Base-by-base conservation (phyloP, 2,888 invertebrate species). In the Priocnemis perturbator region DNA sequence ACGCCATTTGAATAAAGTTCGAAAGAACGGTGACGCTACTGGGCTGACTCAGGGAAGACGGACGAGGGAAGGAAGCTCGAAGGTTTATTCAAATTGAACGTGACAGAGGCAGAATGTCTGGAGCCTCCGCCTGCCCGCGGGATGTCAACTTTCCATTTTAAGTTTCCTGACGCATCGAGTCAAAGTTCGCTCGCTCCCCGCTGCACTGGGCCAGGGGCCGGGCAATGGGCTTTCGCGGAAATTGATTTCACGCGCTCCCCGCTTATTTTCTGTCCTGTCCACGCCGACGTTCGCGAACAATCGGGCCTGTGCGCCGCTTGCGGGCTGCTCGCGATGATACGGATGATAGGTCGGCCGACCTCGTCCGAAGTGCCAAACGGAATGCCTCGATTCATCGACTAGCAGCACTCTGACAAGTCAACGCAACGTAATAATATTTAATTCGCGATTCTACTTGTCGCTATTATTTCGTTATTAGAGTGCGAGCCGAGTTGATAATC, bases 101-200 rank as follows among this genome's bases (percentile, higher is more conserved):
- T 47, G 47, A 47, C 47, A 47, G 47, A 47, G 47, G 4, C 47
- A 17, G 47, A 47, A 9, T 3, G 44, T 9, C 44, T 7, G 9
- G 47, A 17, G 47, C 15, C 47, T 47, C 15, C 47, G 47, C 5
- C 26, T 47, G 47, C 47, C 47, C 47, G 47, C 17, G 17, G 47
- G 47, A 4, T 47, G 47, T 47, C 47, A 47, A 47, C 47, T 47
- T 47, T 47, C 47, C 47, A 47, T 47, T 47, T 47, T 47, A 47
- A 47, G 47, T 47, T 47, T 47, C 47, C 47, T 17, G 47, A 17
- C 47, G 47, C 9, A 47, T 47, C 47, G 47, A 47, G 47, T 15
- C 47, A 15, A 47, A 47, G 15, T 47, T 47, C 44, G 7, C 14
- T 44, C 44, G n/a, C n/a, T n/a, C n/a, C n/a, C 26, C 26, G 26